Base-by-base conservation (phyloP, 2,113 vertebrate species). In the Neolamprologus tretocephalus region DNA sequence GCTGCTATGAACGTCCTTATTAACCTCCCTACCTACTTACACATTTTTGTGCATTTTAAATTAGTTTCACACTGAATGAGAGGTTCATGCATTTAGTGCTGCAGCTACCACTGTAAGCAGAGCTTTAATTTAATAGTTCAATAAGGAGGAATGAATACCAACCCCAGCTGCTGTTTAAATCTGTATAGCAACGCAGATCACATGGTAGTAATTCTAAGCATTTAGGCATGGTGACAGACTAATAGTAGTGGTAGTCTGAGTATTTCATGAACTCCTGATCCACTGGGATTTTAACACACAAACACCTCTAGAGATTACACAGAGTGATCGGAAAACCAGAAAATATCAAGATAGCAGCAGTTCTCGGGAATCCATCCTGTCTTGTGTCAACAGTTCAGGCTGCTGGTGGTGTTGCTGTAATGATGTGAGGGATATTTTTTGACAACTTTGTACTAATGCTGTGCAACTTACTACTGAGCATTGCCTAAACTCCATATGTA, bases 151-250 rank as follows among this genome's bases (percentile, higher is more conserved):
- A 37, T 37, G 6, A 66, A 66, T 66, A 66, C 1, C 10, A n/a
- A n/a, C 61, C 33, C 10, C 61, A 66, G 19, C 33, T 66, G 33
- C 1, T 66, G 61, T 66, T 66, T 66, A 37, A 66, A 66, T 37
- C 19, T 66, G 6, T 37, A 37, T 35, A 66, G 4, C 31, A 66
- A 66, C 0, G 2, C 61, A 35, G 33, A 21, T 66, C 61, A 13
- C 61, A 66, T 2, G 4, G 16, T 35, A 63, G 9, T 19, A 19
- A 63, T 2, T 63, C 31, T 35, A 35, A 2, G 9, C 58, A 63
- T 63, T 63, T 19, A 63, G 58, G 1, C 58, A 63, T 17, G 6
- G 61, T 66, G 61, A 66, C 6, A n/a, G 61, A 1, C 0, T n/a
- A 66, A 17, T 35, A 61, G 57, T 58, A 58, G 57, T 58, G 1